Conservation (phyloP, 2,888 invertebrate genomes). For the Agriotes lineatus region DNA sequence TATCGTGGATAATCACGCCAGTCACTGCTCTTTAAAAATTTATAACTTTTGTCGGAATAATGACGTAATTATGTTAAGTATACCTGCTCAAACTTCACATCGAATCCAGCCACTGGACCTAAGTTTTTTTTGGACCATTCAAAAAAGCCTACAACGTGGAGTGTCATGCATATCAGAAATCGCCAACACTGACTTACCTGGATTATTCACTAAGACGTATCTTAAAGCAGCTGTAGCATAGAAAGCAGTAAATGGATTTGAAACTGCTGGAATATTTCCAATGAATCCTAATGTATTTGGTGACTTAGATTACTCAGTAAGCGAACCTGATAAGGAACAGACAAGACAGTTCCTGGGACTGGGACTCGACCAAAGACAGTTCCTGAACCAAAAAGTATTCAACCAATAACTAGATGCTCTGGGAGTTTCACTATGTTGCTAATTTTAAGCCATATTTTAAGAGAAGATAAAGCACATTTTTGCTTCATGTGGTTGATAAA, state of each 20-base stretch:
- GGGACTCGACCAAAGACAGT: not conserved
- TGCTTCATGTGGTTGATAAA: too few relatives aligned
- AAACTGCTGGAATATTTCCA: not conserved
- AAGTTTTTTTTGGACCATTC: too few relatives aligned
- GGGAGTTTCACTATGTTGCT: too few relatives aligned
- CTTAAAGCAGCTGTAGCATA: too few relatives aligned
- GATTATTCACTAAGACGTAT: not conserved
- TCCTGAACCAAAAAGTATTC: not conserved
- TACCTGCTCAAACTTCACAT: too few relatives aligned
- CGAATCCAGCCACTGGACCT: too few relatives aligned
- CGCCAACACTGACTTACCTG: not conserved
- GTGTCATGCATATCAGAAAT: not conserved
- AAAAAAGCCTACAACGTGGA: not conserved
- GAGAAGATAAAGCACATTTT: too few relatives aligned
- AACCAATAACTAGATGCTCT: not conserved
- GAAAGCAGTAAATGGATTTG: too few relatives aligned
- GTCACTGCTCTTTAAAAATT: slow-evolving; percentile 50
- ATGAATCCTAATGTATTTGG: not conserved
- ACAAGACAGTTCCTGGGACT: not conserved
- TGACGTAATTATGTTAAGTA: not conserved
- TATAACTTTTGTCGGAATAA: slow-evolving; percentile 32
- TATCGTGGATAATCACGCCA: slow-evolving; percentile 56
- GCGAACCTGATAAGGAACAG: not conserved
- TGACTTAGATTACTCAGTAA: not conserved
- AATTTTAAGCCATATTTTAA: too few relatives aligned